Conservation (phyloP, 2,797 vertebrate genomes). For the Erpetoichthys calabaricus region DNA sequence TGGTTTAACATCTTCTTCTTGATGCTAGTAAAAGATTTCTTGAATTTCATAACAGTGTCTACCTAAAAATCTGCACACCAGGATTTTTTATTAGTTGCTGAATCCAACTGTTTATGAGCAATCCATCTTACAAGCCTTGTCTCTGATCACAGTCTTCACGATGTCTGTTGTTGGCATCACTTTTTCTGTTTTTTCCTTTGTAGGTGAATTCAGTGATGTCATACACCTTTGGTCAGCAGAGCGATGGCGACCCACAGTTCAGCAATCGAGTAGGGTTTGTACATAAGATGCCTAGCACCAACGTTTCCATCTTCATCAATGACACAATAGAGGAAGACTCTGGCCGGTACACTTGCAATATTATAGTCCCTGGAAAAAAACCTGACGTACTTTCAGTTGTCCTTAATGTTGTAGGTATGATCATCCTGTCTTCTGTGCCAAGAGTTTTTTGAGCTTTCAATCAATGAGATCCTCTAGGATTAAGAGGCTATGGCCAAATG, state of each 20-base stretch:
- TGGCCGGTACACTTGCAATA: constrained; percentile 62
- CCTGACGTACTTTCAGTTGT: constrained; percentile 42
- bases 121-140: no score
- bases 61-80: no score
- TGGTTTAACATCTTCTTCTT: no score
- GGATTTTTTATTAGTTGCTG: no score
- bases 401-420: constrained; percentile 57
- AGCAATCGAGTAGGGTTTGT: constrained; percentile 56
- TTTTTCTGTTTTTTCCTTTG: rapidly evolving
- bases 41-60: no score
- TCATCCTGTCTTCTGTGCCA: background rate
- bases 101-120: no score
- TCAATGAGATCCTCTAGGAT: no score
- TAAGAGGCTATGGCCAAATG: no score
- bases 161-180: background rate
- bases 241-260: constrained; percentile 43
- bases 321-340: constrained; percentile 66
- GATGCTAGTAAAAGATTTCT: no score
- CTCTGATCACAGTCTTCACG: no score
- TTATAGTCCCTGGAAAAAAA: constrained; percentile 46
- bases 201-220: constrained; percentile 36
- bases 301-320: constrained; percentile 75
- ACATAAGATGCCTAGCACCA: constrained; percentile 46
- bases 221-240: constrained; percentile 51
- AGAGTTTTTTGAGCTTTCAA: no score